These are phyloP conservation scores for Penaeus monodon DNA, from an alignment of 2,888 invertebrate genomes.

Conservation along the genomic window DNA sequence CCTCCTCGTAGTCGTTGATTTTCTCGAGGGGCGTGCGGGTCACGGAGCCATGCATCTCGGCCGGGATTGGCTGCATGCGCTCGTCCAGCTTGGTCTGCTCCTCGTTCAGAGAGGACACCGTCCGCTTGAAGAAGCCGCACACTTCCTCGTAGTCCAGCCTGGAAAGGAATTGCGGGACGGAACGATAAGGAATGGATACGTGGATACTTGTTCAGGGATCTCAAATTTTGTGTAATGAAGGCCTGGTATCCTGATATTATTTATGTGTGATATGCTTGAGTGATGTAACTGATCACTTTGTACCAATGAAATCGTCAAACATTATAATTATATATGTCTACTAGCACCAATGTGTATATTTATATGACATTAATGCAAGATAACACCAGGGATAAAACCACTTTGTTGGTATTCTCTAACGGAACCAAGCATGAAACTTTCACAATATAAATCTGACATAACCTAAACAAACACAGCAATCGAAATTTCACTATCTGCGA, in stretches of 20 bases:
- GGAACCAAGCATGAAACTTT: no score
- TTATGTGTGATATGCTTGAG: no score
- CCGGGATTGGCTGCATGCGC: slow-evolving; percentile 85
- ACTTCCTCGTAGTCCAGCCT: slow-evolving; percentile 80
- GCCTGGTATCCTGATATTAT: neutral
- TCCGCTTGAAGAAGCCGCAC: slow-evolving; percentile 77
- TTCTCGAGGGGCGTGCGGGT: slow-evolving; percentile 77
- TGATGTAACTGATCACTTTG: no score
- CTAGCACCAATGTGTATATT: no score
- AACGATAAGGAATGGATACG: neutral
- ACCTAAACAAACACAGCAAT: neutral
- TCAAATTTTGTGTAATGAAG: no score
- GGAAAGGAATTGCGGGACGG: neutral
- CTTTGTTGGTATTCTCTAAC: no score
- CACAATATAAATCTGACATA: neutral
- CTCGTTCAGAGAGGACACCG: slow-evolving; percentile 76
- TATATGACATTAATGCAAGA: no score
- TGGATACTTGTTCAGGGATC: neutral
- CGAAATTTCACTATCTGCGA: neutral
- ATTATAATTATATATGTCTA: no score
- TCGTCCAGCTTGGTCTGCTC: slow-evolving; percentile 80
- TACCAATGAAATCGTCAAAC: no score
- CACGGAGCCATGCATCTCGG: slow-evolving; percentile 84
- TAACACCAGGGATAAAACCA: no score
- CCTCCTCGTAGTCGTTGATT: slow-evolving; percentile 78